Conservation (phyloP, 1,140 invertebrate species). For the Atopsyche davidsoni region DNA sequence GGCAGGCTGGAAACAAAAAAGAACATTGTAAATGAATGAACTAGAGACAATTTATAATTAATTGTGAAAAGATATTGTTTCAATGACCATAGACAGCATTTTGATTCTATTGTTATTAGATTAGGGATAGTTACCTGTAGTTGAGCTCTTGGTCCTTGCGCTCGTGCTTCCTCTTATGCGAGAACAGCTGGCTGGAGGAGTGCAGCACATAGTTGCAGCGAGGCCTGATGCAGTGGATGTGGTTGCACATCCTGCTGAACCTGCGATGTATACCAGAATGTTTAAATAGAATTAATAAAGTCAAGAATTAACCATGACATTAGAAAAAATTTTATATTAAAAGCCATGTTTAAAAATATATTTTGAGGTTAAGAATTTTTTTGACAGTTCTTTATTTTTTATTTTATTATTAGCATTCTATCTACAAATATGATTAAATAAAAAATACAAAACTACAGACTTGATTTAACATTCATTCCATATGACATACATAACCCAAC, state of each 20-base stretch:
- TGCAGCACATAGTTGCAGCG: conserved; percentile 95
- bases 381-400: too few species aligned
- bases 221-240: conserved; percentile 95
- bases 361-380: too few species aligned
- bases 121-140: conserved; percentile 40
- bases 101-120: neutral
- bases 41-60: conserved; percentile 5
- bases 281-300: too few species aligned
- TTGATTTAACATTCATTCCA: too few species aligned
- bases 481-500: too few species aligned
- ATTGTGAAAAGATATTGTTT: neutral
- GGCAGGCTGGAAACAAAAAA: conserved; percentile 35
- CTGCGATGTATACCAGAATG: too few species aligned
- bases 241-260: conserved; percentile 92
- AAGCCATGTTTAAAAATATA: too few species aligned
- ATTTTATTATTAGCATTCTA: too few species aligned
- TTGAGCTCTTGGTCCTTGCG: conserved; percentile 75
- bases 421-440: too few species aligned
- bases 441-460: too few species aligned
- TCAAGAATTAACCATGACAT: too few species aligned
- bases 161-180: conserved; percentile 96
- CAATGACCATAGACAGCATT: neutral
- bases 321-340: too few species aligned
- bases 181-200: conserved; percentile 93
- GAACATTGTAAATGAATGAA: neutral